A percentile compares a stretch with the other conserved stretches of the same genome.
Evolutionary conservation across 2,113 vertebrate genomes (phyloP).

Genomic region (Pao palembangensis): DNA sequence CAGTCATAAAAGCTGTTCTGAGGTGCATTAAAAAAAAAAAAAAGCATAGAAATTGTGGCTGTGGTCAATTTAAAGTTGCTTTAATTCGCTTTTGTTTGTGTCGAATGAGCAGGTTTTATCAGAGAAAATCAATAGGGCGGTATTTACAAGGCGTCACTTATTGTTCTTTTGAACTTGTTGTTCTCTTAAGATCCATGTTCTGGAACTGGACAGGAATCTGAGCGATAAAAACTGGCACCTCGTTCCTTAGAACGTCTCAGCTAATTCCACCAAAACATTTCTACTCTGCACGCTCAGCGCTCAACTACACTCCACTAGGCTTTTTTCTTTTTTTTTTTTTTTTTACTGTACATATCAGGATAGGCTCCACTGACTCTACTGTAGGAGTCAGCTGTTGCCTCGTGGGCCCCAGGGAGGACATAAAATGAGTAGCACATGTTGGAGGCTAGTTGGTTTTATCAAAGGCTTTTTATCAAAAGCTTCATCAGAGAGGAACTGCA

Average conservation of each 20-base stretch:
- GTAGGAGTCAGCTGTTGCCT: conserved; percentile 12
- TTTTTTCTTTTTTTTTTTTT: too few species aligned
- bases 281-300: conserved; percentile 22
- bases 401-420: conserved; percentile 18
- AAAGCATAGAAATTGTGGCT: too few species aligned
- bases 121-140: too few species aligned
- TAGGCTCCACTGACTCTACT: conserved; percentile 8
- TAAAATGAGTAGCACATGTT: not conserved
- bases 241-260: conserved; percentile 42
- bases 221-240: conserved; percentile 52
- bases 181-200: too few species aligned
- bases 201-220: conserved; percentile 36
- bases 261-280: conserved; percentile 59
- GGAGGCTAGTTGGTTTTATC: too few species aligned
- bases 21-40: too few species aligned
- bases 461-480: conserved; percentile 6
- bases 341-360: not conserved
- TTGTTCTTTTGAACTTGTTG: too few species aligned
- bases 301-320: conserved; percentile 2
- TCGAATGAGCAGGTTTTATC: too few species aligned
- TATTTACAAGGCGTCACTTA: too few species aligned
- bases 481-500: conserved; percentile 21
- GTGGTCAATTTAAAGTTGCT: too few species aligned
- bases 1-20: too few species aligned
- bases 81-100: too few species aligned